Evolutionary conservation across 2,113 vertebrate species (phyloP).

Genomic region (Phyllopteryx taeniolatus): DNA sequence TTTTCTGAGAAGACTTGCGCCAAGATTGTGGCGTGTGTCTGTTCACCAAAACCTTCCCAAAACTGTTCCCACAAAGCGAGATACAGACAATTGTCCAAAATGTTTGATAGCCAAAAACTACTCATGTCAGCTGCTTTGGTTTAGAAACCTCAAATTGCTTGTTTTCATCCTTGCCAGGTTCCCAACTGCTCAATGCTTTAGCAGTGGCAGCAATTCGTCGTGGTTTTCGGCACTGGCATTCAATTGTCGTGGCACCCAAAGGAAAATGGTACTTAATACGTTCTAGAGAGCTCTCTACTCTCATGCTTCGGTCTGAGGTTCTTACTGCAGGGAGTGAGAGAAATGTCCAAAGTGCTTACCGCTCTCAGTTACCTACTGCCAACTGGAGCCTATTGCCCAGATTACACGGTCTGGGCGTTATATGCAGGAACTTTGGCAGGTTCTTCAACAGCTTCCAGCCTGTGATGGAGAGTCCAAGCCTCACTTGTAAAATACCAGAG

Average conservation of each 20-base stretch:
- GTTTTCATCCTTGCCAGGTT: neutral
- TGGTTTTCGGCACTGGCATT: neutral
- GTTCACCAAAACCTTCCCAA: neutral
- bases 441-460: slow-evolving; percentile 32
- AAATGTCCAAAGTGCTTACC: slow-evolving; percentile 39
- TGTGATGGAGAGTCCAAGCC: slow-evolving; percentile 38
- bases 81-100: neutral
- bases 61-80: neutral
- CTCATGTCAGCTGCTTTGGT: neutral
- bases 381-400: slow-evolving; percentile 34
- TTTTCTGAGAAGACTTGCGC: neutral
- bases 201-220: neutral
- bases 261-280: neutral
- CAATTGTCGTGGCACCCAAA: neutral
- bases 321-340: slow-evolving; percentile 15
- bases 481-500: slow-evolving; percentile 35
- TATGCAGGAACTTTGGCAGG: slow-evolving; percentile 41
- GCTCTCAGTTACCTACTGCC: slow-evolving; percentile 54
- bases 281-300: neutral
- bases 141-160: neutral
- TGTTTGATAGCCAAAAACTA: neutral
- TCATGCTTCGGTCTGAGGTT: slow-evolving; percentile 8
- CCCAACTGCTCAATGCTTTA: neutral
- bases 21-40: neutral
- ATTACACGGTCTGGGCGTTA: slow-evolving; percentile 40